Evolutionary conservation across 2,888 invertebrate species (phyloP).

Genomic region (Polylopha cassiicola): DNA sequence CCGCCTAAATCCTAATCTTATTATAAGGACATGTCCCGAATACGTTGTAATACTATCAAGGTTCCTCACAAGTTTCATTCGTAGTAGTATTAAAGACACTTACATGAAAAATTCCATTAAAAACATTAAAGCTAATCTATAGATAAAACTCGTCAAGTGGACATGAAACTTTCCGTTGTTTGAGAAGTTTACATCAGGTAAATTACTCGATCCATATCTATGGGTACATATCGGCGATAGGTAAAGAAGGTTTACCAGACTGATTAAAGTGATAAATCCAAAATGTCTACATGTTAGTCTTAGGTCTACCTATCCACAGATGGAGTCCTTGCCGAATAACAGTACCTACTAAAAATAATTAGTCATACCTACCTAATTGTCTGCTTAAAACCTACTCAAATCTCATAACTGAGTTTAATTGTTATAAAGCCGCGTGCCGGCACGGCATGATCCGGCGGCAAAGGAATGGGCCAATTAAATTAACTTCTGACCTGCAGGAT

Average conservation of each 20-base stretch:
- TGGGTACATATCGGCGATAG: conserved; percentile 37
- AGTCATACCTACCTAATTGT: conserved; percentile 26
- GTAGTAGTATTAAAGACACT: conserved; percentile 29
- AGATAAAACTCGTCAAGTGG: conserved; percentile 46
- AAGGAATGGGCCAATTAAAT: conserved; percentile 42
- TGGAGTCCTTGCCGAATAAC: too few relatives aligned
- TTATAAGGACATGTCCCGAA: too few relatives aligned
- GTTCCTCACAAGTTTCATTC: too few relatives aligned
- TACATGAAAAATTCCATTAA: conserved; percentile 58
- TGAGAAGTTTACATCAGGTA: conserved; percentile 29
- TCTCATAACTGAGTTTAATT: conserved; percentile 57
- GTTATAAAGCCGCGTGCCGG: conserved; percentile 32
- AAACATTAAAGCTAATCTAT: conserved; percentile 43
- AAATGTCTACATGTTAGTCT: too few relatives aligned
- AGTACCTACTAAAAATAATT: too few relatives aligned
- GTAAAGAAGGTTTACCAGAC: conserved; percentile 19
- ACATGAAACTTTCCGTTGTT: conserved; percentile 55
- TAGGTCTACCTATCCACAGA: too few relatives aligned
- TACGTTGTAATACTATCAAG: too few relatives aligned
- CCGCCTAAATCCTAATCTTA: too few relatives aligned
- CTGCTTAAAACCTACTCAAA: conserved; percentile 39
- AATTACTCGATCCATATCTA: conserved; percentile 30
- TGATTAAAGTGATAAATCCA: too few relatives aligned
- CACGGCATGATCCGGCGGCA: conserved; percentile 17
- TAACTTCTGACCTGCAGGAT: conserved; percentile 58